phyloP scores from a whole-genome alignment of 2,113 vertebrate genomes.

The Taurulus bubalis region DNA sequence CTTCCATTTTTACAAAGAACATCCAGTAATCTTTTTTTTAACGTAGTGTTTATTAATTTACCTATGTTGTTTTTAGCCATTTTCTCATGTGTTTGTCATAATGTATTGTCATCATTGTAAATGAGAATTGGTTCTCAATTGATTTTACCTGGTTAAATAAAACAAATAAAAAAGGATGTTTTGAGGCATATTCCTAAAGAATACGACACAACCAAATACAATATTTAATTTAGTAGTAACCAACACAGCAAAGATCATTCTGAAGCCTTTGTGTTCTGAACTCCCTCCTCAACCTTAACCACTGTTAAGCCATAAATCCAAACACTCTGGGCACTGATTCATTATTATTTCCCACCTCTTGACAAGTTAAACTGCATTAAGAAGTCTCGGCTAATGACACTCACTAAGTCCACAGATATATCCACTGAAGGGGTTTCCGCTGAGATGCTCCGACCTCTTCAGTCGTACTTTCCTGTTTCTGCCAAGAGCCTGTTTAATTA shows the following conservation, averaged over 20 bases:
- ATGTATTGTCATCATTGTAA: no score
- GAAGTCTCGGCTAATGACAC: slow-evolving; percentile 28
- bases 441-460: slow-evolving; percentile 46
- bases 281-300: not conserved
- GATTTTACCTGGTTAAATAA: no score
- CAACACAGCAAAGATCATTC: not conserved
- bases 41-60: no score
- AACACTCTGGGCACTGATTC: not conserved
- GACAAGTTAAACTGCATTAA: slow-evolving; percentile 28
- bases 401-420: not conserved
- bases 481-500: slow-evolving; percentile 75
- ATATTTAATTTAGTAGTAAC: not conserved
- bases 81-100: no score
- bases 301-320: not conserved
- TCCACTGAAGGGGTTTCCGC: slow-evolving; percentile 1
- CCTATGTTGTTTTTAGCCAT: no score
- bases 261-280: not conserved
- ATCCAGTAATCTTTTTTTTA: no score
- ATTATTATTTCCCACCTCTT: slow-evolving; percentile 17
- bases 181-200: not conserved
- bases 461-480: slow-evolving; percentile 59
- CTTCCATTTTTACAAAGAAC: no score
- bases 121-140: no score
- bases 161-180: no score
- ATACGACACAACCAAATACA: not conserved